Evolutionary conservation across 2,888 invertebrate species (phyloP), one percentile per base, ranked within the genome.

Genomic region (Hypselothyrea guttata): DNA sequence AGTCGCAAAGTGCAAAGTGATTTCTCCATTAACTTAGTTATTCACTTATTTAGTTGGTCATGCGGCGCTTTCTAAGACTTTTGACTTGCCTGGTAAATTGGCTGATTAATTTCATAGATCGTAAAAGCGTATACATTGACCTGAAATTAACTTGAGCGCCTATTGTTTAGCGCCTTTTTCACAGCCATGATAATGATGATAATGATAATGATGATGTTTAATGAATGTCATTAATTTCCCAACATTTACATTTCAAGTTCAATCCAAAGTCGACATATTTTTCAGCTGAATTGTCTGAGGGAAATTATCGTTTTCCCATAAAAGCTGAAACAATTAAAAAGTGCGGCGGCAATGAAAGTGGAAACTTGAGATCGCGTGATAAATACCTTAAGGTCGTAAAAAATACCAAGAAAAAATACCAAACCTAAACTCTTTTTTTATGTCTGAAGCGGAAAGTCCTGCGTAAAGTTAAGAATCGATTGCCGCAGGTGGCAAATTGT

Each of bases 221-320:
- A 59, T 60, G 51, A 35, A 54, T 51, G 45, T 60, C 46, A 37
- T 45, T 65, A 35, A 28, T 38, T 60, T 58, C 60, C 38, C 65
- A 57, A 40, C 55, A 68, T 75, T 79, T 61, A 56, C 74, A 84
- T 53, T 73, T 73, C 77, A 77, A 81, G 84, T 76, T 84, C 77
- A 74, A 57, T 60, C 57, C 48, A 41, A 28, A 5, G 48, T 31
- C 31, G 40, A 42, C 44, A 37, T 35, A 9, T 18, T 51, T 47
- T 60, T 11, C 57, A 58, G 28, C 54, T 58, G 53, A 75, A 67
- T 77, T 75, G 51, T 44, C 57, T 77, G 37, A 63, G 52, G 46
- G 58, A 55, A 51, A 58, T 58, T 33, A 57, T 48, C 45, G 38
- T 33, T 76, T 57, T 78, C 53, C 59, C 57, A 68, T 71, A 60